These are phyloP conservation scores for Drosophila histrio DNA, from an alignment of 2,888 invertebrate species.

Conservation along the genomic window DNA sequence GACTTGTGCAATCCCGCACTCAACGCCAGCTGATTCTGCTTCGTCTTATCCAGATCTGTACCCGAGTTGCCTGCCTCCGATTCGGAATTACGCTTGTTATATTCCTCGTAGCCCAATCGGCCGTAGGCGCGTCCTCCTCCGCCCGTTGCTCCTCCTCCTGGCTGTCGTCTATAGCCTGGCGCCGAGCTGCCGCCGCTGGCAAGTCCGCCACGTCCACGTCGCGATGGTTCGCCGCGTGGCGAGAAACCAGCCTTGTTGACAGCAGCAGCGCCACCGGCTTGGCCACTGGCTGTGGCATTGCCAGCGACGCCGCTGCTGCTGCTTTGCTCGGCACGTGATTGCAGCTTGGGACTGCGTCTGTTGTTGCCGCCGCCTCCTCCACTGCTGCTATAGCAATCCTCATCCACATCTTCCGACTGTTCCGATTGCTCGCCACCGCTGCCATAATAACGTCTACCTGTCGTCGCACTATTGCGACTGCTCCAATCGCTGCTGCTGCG, in stretches of 20 bases:
- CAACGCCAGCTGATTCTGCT: constrained; percentile 88
- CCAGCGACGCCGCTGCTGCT: constrained; percentile 29
- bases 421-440: constrained; percentile 86
- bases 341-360: constrained; percentile 85
- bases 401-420: constrained; percentile 89
- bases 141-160: constrained; percentile 81
- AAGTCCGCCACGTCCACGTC: constrained; percentile 89
- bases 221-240: constrained; percentile 94
- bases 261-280: constrained; percentile 46
- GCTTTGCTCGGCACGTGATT: constrained; percentile 51
- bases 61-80: constrained; percentile 64
- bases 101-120: constrained; percentile 78
- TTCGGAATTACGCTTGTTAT: constrained; percentile 77
- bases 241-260: constrained; percentile 89
- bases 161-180: constrained; percentile 81
- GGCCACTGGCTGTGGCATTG: constrained; percentile 51
- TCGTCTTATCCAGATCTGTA: constrained; percentile 87
- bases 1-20: constrained; percentile 86
- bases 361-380: constrained; percentile 85
- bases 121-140: constrained; percentile 68
- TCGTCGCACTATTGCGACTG: constrained; percentile 74
- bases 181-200: constrained; percentile 84
- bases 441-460: constrained; percentile 81
- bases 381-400: constrained; percentile 85
- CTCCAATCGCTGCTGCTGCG: constrained; percentile 7